phyloP scores from a whole-genome alignment of 2,113 vertebrate species.

The Scatophagus argus region DNA sequence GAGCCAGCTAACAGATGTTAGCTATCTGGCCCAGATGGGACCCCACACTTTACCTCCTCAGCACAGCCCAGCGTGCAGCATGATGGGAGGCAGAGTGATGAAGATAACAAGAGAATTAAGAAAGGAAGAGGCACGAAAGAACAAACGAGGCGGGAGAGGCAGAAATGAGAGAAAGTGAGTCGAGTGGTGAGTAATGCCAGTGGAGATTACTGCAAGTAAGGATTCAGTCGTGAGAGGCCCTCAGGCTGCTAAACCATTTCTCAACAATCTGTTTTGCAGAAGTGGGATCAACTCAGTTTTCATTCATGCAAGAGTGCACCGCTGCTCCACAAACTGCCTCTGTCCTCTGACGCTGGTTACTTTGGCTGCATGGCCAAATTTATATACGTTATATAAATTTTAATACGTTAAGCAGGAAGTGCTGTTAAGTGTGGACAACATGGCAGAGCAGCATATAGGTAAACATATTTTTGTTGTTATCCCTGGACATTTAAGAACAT shows the following conservation, averaged over 20 bases:
- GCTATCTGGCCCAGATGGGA: slow-evolving; percentile 67
- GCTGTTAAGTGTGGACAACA: too few relatives aligned
- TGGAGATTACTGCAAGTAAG: too few relatives aligned
- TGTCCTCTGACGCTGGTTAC: background rate
- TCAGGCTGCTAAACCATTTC: slow-evolving; percentile 30
- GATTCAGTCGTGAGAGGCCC: slow-evolving; percentile 28
- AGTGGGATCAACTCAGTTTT: slow-evolving; percentile 20
- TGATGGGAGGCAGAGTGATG: slow-evolving; percentile 30
- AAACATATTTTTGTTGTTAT: too few relatives aligned
- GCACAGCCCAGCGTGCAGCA: slow-evolving; percentile 41
- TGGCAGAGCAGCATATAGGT: too few relatives aligned
- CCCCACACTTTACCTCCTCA: slow-evolving; percentile 53
- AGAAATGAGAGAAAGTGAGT: slow-evolving; percentile 12
- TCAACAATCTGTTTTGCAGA: slow-evolving; percentile 26
- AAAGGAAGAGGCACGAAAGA: background rate
- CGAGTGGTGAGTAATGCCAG: slow-evolving; percentile 40
- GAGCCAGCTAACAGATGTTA: slow-evolving; percentile 68
- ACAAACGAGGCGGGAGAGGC: background rate
- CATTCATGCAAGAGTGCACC: background rate
- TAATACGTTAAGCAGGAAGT: too few relatives aligned
- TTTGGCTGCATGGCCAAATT: background rate
- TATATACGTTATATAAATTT: background rate
- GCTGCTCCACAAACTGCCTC: background rate
- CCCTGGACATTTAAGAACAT: too few relatives aligned
- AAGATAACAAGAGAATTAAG: slow-evolving; percentile 20